phyloP scores from a whole-genome alignment of 1,140 invertebrate genomes.

The Aplysia californica region DNA sequence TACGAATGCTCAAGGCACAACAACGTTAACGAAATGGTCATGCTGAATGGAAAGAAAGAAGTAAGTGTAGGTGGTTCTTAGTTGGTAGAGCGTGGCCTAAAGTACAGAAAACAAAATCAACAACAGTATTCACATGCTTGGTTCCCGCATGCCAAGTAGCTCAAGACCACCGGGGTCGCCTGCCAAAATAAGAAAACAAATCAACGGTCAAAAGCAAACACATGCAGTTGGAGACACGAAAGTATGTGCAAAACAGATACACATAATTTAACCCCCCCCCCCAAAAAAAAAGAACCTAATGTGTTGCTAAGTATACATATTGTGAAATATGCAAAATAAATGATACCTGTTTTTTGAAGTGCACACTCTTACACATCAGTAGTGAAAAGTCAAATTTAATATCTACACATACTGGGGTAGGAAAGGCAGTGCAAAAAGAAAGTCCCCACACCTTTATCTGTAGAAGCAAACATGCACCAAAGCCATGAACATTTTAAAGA shows the following conservation, averaged over 20 bases:
- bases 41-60: too few relatives aligned
- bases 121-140: background rate
- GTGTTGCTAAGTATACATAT: background rate
- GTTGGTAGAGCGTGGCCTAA: too few relatives aligned
- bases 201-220: background rate
- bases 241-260: background rate
- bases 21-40: background rate
- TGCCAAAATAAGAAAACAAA: constrained; percentile 4
- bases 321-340: background rate
- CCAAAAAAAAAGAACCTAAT: too few relatives aligned
- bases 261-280: too few relatives aligned
- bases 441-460: too few relatives aligned
- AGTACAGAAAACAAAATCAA: background rate
- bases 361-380: too few relatives aligned
- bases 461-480: too few relatives aligned
- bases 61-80: too few relatives aligned
- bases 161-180: constrained; percentile 15
- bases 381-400: too few relatives aligned
- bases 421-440: too few relatives aligned
- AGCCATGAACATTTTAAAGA: too few relatives aligned
- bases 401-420: too few relatives aligned
- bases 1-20: background rate
- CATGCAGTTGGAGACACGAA: background rate
- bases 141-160: background rate
- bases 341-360: background rate